A percentile compares a stretch with the other conserved stretches of the same genome.
Evolutionary conservation across 2,113 vertebrate species (phyloP).

Genomic region (Anser cygnoides): DNA sequence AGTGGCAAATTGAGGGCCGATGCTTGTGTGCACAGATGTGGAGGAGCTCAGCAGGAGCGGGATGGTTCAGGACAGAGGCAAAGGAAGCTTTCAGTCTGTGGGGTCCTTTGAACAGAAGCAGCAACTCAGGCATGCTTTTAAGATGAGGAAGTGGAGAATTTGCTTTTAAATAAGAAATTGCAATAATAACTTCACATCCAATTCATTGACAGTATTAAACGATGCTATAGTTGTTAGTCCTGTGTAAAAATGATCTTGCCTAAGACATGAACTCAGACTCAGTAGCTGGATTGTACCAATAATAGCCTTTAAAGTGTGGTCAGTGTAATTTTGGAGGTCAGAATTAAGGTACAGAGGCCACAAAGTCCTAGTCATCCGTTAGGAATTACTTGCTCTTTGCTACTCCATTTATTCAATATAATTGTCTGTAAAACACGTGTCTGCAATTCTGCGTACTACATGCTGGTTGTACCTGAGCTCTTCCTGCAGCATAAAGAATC

Average conservation of each 20-base stretch:
- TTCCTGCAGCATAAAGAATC: conserved; percentile 1
- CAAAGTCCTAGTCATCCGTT: background rate
- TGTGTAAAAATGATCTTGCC: background rate
- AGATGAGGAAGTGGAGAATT: background rate
- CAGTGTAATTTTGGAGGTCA: background rate
- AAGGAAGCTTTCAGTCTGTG: background rate
- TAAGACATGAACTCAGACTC: background rate
- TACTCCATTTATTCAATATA: background rate
- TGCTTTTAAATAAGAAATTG: background rate
- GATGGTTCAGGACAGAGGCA: background rate
- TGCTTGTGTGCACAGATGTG: background rate
- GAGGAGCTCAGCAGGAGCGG: background rate
- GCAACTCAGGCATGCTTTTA: background rate
- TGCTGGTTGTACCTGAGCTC: background rate
- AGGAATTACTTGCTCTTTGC: background rate
- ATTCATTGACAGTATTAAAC: background rate
- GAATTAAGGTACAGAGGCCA: background rate
- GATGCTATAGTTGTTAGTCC: background rate
- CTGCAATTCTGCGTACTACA: background rate
- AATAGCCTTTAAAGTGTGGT: background rate
- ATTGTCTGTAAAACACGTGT: background rate
- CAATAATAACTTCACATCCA: background rate
- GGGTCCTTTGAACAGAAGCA: background rate
- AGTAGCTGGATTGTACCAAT: background rate
- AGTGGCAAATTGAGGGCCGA: background rate